A percentile compares a stretch with the other conserved stretches of the same genome.
phyloP scores from a whole-genome alignment of 2,888 invertebrate species.

The Tetranychus piercei region DNA sequence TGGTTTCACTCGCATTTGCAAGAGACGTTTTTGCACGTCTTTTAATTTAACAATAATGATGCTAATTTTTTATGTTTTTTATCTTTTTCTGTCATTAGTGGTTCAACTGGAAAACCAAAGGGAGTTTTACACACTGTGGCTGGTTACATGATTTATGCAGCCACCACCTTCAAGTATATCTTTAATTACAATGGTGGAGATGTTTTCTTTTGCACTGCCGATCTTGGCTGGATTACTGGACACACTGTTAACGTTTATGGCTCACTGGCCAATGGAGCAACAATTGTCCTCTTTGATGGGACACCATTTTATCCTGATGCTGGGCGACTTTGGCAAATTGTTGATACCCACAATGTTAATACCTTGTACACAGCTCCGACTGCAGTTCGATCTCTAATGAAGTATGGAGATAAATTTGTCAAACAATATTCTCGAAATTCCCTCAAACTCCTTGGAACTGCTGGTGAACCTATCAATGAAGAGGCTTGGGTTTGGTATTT shows the following conservation, averaged over 20 bases:
- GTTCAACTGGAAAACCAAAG: constrained; percentile 94
- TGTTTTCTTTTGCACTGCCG: constrained; percentile 71
- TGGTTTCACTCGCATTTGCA: too few relatives aligned
- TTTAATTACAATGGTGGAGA: constrained; percentile 49
- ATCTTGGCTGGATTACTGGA: constrained; percentile 71
- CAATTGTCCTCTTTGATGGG: constrained; percentile 88
- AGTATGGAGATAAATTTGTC: constrained; percentile 68
- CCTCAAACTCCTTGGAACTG: constrained; percentile 72
- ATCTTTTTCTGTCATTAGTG: constrained; percentile 34
- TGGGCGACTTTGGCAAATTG: constrained; percentile 76
- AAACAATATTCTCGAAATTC: constrained; percentile 48
- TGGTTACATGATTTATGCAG: constrained; percentile 81
- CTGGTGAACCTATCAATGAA: constrained; percentile 96
- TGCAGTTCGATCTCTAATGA: constrained; percentile 86
- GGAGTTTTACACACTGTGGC: constrained; percentile 87
- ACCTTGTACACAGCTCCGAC: constrained; percentile 99
- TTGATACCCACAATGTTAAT: constrained; percentile 79
- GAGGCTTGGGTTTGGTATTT: constrained; percentile 97
- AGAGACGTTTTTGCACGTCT: too few relatives aligned
- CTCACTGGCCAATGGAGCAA: constrained; percentile 77
- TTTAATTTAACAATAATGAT: not conserved
- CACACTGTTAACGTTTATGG: constrained; percentile 83
- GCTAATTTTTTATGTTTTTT: too few relatives aligned
- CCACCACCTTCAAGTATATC: constrained; percentile 82
- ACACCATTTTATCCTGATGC: constrained; percentile 85